Evolutionary conservation across 1,140 invertebrate species (phyloP), one percentile per base, ranked within the genome.

Genomic region (Dolichoris vasculosae): DNA sequence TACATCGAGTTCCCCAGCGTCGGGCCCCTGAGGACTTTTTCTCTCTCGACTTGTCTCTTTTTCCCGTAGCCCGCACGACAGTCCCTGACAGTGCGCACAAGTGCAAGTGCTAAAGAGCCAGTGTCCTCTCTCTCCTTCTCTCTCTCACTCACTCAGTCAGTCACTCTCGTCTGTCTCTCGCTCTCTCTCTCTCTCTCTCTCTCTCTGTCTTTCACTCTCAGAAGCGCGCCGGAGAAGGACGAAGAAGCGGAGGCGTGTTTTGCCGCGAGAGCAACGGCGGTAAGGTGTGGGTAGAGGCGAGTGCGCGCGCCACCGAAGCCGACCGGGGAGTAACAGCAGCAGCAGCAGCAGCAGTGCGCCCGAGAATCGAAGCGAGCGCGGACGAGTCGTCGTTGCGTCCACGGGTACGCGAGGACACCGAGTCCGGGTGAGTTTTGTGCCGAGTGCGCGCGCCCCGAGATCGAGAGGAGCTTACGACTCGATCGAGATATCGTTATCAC

Each of bases 271-370:
- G 17, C 35, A 2, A 23, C n/a, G 20, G 71, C 55, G 71, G 40
- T 32, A 17, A 78, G 73, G 82, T 78, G 82, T 78, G 82, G 73
- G 82, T 78, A 80, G 76, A 79, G 43, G 26, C 77, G 71, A 48
- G 71, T 48, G 83, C 73, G 75, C 40, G 75, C 73, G 83, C 43
- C 78, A 32, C 8, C 69, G 13, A 30, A 40, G 83, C 30, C 78
- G 46, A 9, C 38, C 32, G 23, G 40, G 30, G 35, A 43, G n/a
- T n/a, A n/a, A n/a, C n/a, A n/a, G n/a, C n/a, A n/a, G n/a, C n/a
- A n/a, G n/a, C n/a, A n/a, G n/a, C n/a, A n/a, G 26, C 69, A 73
- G 23, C 69, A n/a, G 63, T 32, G 69, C 11, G 30, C 26, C 17
- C 81, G 48, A 48, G 79, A 46, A 75, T 82, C 83, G 82, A 69